Evolutionary conservation across 2,113 vertebrate genomes (phyloP).

Genomic region (Sebastes schlegelii): DNA sequence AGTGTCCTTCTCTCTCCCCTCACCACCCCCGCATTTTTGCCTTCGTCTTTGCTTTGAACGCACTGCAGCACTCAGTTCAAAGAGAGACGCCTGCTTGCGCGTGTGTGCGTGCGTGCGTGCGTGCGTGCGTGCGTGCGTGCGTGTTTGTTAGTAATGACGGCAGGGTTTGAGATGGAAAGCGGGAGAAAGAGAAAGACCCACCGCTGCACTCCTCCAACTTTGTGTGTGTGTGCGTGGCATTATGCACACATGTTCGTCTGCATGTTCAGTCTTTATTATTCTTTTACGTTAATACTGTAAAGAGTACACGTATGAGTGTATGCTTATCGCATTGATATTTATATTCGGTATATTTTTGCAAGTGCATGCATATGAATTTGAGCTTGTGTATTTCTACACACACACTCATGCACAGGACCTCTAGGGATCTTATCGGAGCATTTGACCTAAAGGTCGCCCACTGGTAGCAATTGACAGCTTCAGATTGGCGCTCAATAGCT

Average conservation of each 20-base stretch:
- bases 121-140: slow-evolving; percentile 33
- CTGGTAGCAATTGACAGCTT: slow-evolving; percentile 46
- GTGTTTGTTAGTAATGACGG: slow-evolving; percentile 69
- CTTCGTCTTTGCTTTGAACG: slow-evolving; percentile 84
- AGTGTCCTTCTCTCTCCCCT: slow-evolving; percentile 80
- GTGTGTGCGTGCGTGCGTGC: slow-evolving; percentile 40
- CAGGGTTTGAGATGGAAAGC: slow-evolving; percentile 65
- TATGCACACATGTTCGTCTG: background rate
- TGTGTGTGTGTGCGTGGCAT: background rate
- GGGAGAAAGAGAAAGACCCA: slow-evolving; percentile 45
- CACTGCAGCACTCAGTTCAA: slow-evolving; percentile 81
- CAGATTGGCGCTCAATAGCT: slow-evolving; percentile 54
- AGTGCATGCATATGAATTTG: slow-evolving; percentile 4
- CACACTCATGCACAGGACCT: slow-evolving; percentile 3
- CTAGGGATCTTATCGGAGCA: slow-evolving; percentile 40
- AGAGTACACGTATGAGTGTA: background rate
- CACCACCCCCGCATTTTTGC: slow-evolving; percentile 74
- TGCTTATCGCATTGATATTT: background rate
- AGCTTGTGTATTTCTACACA: background rate
- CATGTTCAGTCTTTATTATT: background rate
- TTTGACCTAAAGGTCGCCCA: slow-evolving; percentile 69
- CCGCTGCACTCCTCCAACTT: background rate
- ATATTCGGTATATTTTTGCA: background rate
- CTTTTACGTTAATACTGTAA: background rate
- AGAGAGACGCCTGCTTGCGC: slow-evolving; percentile 76